These are phyloP conservation scores for Spilosoma lubricipeda DNA, from an alignment of 2,888 invertebrate genomes.

Conservation along the genomic window DNA sequence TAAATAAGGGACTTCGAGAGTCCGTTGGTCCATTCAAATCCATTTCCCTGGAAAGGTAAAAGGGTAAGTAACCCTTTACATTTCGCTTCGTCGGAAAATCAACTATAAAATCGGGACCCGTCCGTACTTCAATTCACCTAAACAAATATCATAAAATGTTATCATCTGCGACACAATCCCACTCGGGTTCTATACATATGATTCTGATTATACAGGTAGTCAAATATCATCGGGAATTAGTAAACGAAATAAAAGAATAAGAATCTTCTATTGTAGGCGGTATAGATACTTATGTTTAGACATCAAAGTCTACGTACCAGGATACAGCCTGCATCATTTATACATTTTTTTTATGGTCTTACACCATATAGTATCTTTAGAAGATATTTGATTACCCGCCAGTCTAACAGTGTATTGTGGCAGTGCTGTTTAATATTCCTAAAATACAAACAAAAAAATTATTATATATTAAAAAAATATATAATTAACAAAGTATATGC, in stretches of 20 bases:
- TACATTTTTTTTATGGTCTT: no score
- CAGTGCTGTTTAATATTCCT: no score
- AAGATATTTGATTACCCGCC: no score
- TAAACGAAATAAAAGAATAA: background rate
- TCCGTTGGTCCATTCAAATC: slow-evolving; percentile 14
- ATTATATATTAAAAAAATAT: no score
- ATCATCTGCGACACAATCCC: slow-evolving; percentile 3
- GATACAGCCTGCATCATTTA: background rate
- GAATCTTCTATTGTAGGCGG: background rate
- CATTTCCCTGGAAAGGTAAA: slow-evolving; percentile 17
- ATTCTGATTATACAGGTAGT: background rate
- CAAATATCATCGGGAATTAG: background rate
- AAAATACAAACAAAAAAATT: no score
- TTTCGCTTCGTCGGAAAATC: slow-evolving; percentile 22
- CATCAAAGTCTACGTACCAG: background rate
- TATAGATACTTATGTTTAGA: background rate
- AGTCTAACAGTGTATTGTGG: no score
- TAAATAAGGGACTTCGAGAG: slow-evolving; percentile 18
- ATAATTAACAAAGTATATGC: no score
- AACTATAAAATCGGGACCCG: slow-evolving; percentile 26
- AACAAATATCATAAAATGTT: slow-evolving; percentile 29
- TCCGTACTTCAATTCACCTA: slow-evolving; percentile 3
- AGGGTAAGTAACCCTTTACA: slow-evolving; percentile 17
- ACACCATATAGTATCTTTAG: no score
- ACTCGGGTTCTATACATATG: background rate